These are phyloP conservation scores for Drosophila neonasuta DNA, from an alignment of 2,888 invertebrate species.

Conservation along the genomic window DNA sequence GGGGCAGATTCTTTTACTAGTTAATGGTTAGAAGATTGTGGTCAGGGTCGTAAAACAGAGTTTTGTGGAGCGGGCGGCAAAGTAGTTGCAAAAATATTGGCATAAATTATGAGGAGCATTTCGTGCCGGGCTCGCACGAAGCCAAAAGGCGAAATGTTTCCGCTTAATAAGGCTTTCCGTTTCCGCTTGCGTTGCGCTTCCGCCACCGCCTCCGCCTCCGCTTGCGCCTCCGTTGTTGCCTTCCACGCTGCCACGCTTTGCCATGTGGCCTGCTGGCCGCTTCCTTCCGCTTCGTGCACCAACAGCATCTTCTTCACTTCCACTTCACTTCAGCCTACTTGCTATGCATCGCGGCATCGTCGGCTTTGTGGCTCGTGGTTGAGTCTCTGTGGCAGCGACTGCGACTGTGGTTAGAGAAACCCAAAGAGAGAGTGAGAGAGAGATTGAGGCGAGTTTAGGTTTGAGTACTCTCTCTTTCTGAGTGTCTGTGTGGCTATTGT, in stretches of 20 bases:
- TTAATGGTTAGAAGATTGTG: background rate
- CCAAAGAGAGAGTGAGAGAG: too few relatives aligned
- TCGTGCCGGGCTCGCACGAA: slow-evolving; percentile 60
- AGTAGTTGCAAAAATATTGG: slow-evolving; percentile 77
- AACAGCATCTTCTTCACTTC: slow-evolving; percentile 56
- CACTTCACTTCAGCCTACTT: slow-evolving; percentile 69
- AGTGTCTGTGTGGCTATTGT: slow-evolving; percentile 62
- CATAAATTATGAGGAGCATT: slow-evolving; percentile 75
- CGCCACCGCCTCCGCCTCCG: slow-evolving; percentile 7
- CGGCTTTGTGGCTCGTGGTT: slow-evolving; percentile 64
- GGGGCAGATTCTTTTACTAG: background rate
- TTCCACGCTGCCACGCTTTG: slow-evolving; percentile 3
- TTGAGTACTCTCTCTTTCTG: slow-evolving; percentile 9
- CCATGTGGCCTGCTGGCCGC: slow-evolving; percentile 45
- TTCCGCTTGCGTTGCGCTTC: slow-evolving; percentile 70
- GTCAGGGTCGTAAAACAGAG: slow-evolving; percentile 9
- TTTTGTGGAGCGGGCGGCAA: slow-evolving; percentile 14
- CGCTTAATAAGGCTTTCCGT: slow-evolving; percentile 80
- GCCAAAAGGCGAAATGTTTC: slow-evolving; percentile 78
- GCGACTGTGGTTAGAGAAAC: slow-evolving; percentile 1
- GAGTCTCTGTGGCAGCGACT: slow-evolving; percentile 23
- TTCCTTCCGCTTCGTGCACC: slow-evolving; percentile 52
- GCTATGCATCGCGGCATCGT: slow-evolving; percentile 66
- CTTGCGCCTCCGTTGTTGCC: background rate
- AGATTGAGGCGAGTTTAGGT: background rate